phyloP scores from a whole-genome alignment of 2,113 vertebrate genomes.

The Mus pahari region DNA sequence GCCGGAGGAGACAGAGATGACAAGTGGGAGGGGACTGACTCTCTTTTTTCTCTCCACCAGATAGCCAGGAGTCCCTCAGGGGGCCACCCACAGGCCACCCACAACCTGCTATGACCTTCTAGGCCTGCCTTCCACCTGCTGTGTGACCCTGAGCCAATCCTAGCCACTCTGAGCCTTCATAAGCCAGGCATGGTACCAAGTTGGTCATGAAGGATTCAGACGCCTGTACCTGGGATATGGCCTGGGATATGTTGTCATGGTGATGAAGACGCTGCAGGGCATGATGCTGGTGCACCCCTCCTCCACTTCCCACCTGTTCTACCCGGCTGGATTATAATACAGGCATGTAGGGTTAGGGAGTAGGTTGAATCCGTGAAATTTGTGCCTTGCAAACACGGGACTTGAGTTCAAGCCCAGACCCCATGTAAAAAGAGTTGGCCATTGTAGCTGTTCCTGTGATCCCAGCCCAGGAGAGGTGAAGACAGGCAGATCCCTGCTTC shows the following conservation, averaged over 20 bases:
- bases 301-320: not conserved
- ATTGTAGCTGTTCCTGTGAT: not conserved
- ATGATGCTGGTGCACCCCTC: not conserved
- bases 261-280: not conserved
- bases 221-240: not conserved
- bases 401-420: not conserved
- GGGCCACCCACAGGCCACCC: no score
- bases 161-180: not conserved
- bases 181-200: not conserved
- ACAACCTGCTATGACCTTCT: no score
- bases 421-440: not conserved
- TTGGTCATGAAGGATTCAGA: not conserved
- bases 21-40: not conserved
- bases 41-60: not conserved
- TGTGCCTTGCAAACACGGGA: not conserved
- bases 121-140: not conserved
- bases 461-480: not conserved
- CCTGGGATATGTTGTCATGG: not conserved
- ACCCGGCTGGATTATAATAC: not conserved
- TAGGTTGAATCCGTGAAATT: no score
- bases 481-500: not conserved
- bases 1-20: not conserved
- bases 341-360: not conserved
- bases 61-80: not conserved
- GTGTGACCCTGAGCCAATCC: not conserved